Percentiles rank a stretch among this genome's conserved stretches.
These are phyloP conservation scores for Porites lobata DNA, from an alignment of 92 coral and sea anemone genomes.

Conservation along the genomic window DNA sequence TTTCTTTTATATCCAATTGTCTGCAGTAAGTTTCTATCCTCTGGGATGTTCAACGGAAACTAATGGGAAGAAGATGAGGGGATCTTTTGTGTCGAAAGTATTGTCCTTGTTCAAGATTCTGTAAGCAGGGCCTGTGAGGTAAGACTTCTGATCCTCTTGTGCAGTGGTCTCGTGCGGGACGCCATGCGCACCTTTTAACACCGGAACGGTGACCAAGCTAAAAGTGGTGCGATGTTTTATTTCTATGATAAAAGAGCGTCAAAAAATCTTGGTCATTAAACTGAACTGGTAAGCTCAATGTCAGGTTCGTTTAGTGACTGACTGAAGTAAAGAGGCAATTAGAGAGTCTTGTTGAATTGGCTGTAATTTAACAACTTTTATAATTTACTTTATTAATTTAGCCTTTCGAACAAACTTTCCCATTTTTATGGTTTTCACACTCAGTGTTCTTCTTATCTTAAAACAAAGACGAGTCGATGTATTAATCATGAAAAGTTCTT, in stretches of 20 bases:
- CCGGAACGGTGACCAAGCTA: conserved; percentile 52
- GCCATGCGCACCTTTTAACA: conserved; percentile 64
- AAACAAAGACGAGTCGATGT: no score
- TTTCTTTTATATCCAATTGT: neutral
- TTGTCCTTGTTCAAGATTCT: conserved; percentile 77
- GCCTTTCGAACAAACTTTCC: no score
- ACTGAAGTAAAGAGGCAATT: no score
- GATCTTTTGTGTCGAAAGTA: conserved; percentile 75
- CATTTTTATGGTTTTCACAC: no score
- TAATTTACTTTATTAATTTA: no score
- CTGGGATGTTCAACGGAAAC: conserved; percentile 74
- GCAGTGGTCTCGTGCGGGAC: conserved; percentile 89
- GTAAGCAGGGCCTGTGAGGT: conserved; percentile 84
- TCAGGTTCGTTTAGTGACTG: no score
- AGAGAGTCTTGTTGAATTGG: no score
- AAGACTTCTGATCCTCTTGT: conserved; percentile 71
- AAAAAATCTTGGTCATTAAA: neutral
- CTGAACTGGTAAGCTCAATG: neutral
- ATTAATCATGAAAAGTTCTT: neutral
- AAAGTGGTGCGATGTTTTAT: neutral
- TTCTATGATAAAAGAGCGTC: neutral
- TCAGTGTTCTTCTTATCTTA: no score
- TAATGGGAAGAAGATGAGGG: conserved; percentile 80
- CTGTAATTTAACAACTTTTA: no score
- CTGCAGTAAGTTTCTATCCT: conserved; percentile 42